Evolutionary conservation across 1,140 invertebrate genomes (phyloP).

Genomic region (Goniozus legneri): DNA sequence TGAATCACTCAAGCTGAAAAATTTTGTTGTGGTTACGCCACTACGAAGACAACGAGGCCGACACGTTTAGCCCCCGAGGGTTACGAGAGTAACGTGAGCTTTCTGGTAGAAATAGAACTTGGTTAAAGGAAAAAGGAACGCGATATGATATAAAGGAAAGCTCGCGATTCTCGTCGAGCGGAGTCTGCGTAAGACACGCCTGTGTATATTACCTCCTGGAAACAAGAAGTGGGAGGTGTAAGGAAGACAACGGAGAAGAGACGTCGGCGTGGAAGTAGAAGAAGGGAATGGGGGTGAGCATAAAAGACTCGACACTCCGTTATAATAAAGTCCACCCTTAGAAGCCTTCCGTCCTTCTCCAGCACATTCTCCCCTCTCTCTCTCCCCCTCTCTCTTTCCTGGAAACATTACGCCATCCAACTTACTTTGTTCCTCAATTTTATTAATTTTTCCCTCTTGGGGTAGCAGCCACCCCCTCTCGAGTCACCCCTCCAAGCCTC

Average conservation of each 20-base stretch:
- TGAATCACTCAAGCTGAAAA: too few relatives aligned
- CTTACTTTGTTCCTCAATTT: slow-evolving; percentile 57
- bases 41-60: neutral
- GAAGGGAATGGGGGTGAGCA: slow-evolving; percentile 17
- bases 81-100: neutral
- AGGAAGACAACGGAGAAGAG: neutral
- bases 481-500: slow-evolving; percentile 26
- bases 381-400: neutral
- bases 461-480: slow-evolving; percentile 25
- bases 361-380: slow-evolving; percentile 13
- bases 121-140: neutral
- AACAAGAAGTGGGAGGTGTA: neutral
- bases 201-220: slow-evolving; percentile 22
- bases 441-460: slow-evolving; percentile 56
- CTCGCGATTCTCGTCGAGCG: neutral
- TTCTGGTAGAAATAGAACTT: too few relatives aligned
- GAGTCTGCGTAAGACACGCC: slow-evolving; percentile 8
- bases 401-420: slow-evolving; percentile 51
- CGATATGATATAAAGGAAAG: neutral
- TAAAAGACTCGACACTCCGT: slow-evolving; percentile 53
- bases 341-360: slow-evolving; percentile 26
- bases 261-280: neutral
- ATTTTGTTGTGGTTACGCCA: too few relatives aligned
- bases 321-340: slow-evolving; percentile 52
- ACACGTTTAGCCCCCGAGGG: neutral